A percentile compares a stretch with the other conserved stretches of the same genome.
Conservation (phyloP, 2,797 vertebrate species). For the Rousettus madagascariensis region DNA sequence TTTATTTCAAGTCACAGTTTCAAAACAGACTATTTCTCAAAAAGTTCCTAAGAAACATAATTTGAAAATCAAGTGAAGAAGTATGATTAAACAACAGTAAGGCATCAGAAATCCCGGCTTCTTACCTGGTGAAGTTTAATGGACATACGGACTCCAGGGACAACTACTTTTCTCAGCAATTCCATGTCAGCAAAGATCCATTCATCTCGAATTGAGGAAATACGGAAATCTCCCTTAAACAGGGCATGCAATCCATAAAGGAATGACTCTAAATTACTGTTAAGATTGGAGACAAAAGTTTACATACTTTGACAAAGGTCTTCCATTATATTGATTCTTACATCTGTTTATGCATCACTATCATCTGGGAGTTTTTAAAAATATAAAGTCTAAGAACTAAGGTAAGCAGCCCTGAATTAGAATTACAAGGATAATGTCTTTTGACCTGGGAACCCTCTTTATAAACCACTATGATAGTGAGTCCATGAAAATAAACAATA, state of each 20-base stretch:
- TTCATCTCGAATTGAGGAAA: conserved; percentile 97
- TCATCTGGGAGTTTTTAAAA: neutral
- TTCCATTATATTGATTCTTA: conserved; percentile 24
- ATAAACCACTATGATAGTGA: neutral
- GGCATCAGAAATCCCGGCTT: neutral
- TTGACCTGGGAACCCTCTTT: neutral
- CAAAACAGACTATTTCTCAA: conserved; percentile 44
- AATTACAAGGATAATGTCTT: neutral
- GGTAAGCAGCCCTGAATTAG: neutral
- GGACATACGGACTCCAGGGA: conserved; percentile 98
- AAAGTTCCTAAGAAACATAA: neutral
- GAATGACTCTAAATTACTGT: conserved; percentile 98
- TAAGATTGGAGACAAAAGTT: conserved; percentile 56
- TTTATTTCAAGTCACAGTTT: neutral
- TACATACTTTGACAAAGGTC: conserved; percentile 61
- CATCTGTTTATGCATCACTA: conserved; percentile 8
- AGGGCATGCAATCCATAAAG: conserved; percentile 97
- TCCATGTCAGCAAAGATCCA: conserved; percentile 99
- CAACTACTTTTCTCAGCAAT: conserved; percentile 96
- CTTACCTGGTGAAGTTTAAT: conserved; percentile 98
- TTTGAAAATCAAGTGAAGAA: conserved; percentile 10
- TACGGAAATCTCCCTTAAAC: conserved; percentile 99
- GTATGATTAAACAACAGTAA: neutral
- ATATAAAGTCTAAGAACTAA: neutral
- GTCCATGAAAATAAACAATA: neutral